Evolutionary conservation across 1,140 invertebrate genomes (phyloP).

Genomic region (Doryteuthis pealeii): DNA sequence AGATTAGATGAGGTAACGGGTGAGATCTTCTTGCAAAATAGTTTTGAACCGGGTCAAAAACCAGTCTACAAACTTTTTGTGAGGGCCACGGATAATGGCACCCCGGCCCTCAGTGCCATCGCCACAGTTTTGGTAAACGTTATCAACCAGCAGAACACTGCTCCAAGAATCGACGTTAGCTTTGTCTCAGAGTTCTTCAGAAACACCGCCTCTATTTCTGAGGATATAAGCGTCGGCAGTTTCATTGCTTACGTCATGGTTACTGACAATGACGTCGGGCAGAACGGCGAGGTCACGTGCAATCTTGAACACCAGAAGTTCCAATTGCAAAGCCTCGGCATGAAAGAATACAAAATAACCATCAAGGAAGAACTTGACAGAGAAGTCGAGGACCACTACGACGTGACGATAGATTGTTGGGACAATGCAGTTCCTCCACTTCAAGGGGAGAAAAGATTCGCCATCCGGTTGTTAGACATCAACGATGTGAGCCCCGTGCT

Average conservation of each 20-base stretch:
- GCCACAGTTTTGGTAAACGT: too few relatives aligned
- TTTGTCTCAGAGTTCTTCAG: conserved; percentile 25
- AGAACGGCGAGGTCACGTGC: conserved; percentile 45
- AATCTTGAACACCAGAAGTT: conserved; percentile 34
- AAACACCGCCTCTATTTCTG: conserved; percentile 32
- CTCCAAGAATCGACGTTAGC: conserved; percentile 29
- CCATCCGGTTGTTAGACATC: too few relatives aligned
- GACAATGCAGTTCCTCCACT: conserved; percentile 42
- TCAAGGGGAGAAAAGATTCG: conserved; percentile 22
- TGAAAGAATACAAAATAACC: too few relatives aligned
- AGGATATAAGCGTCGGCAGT: conserved; percentile 34
- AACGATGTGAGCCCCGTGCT: too few relatives aligned
- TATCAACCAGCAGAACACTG: too few relatives aligned
- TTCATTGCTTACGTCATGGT: conserved; percentile 33
- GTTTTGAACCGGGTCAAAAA: too few relatives aligned
- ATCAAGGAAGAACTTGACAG: conserved; percentile 4
- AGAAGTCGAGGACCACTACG: conserved; percentile 23
- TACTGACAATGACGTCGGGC: conserved; percentile 40
- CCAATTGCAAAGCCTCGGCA: conserved; percentile 21
- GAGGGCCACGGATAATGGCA: conserved; percentile 18
- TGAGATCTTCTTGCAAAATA: too few relatives aligned
- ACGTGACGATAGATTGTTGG: conserved; percentile 33
- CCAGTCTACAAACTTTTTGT: too few relatives aligned
- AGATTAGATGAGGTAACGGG: too few relatives aligned
- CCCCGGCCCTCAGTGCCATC: conserved; percentile 14